Percentiles rank a stretch among this genome's conserved stretches.
Evolutionary conservation across 2,888 invertebrate genomes (phyloP).

Genomic region (Monochamus alternatus): DNA sequence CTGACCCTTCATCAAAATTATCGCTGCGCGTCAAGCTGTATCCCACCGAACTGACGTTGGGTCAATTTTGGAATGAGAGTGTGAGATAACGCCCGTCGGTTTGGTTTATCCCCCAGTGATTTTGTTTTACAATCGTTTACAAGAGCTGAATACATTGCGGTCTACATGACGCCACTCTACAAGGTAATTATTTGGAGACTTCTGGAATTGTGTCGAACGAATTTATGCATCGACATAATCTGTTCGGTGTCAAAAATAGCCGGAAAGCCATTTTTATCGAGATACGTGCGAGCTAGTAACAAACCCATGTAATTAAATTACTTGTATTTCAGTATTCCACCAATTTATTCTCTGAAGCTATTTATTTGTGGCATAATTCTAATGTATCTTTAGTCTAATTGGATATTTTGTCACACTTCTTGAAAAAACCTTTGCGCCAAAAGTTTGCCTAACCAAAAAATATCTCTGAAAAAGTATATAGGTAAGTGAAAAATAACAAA

Average conservation of each 20-base stretch:
- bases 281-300: too few relatives aligned
- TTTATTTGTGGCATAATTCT: too few relatives aligned
- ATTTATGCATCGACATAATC: neutral
- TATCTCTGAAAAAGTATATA: too few relatives aligned
- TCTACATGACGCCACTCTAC: neutral
- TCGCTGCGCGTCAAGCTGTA: slow-evolving; percentile 10
- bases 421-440: too few relatives aligned
- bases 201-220: neutral
- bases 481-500: too few relatives aligned
- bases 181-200: slow-evolving; percentile 1
- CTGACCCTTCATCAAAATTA: slow-evolving; percentile 4
- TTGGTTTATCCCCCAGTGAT: slow-evolving; percentile 8
- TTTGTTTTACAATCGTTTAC: slow-evolving; percentile 6
- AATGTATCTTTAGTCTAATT: too few relatives aligned
- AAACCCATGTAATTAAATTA: too few relatives aligned
- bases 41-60: slow-evolving; percentile 3
- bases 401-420: too few relatives aligned
- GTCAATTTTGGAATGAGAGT: slow-evolving; percentile 8
- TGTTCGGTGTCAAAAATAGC: neutral
- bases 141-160: slow-evolving; percentile 6
- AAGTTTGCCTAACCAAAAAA: too few relatives aligned
- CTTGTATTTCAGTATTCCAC: too few relatives aligned
- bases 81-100: slow-evolving; percentile 7
- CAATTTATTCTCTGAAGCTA: too few relatives aligned
- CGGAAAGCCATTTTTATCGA: neutral